phyloP scores from a whole-genome alignment of 1,140 invertebrate genomes.

The Brachystomella parvula region DNA sequence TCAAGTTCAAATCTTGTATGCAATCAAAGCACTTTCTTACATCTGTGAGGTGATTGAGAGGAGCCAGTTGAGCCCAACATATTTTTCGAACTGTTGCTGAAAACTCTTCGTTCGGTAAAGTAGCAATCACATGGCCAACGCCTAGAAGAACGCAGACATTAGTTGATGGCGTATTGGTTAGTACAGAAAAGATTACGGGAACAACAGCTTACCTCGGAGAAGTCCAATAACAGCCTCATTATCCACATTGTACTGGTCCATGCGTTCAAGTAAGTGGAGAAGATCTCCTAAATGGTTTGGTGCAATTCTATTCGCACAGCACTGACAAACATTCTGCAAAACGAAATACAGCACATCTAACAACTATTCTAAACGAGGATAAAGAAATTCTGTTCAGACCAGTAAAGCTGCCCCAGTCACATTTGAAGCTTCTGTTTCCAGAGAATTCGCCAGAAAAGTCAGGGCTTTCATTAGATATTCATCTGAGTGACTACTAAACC shows the following conservation, averaged over 20 bases:
- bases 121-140: constrained; percentile 57
- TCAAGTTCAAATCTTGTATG: no score
- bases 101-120: constrained; percentile 55
- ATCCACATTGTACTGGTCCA: constrained; percentile 70
- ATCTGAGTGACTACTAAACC: constrained; percentile 82
- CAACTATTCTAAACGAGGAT: constrained; percentile 22
- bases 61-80: constrained; percentile 65
- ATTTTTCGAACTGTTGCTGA: constrained; percentile 65
- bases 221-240: constrained; percentile 73
- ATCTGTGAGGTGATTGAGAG: constrained; percentile 50
- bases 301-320: constrained; percentile 70
- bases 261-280: constrained; percentile 66
- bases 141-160: constrained; percentile 43
- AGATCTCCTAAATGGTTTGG: constrained; percentile 65
- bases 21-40: constrained; percentile 17
- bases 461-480: constrained; percentile 51
- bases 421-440: constrained; percentile 20
- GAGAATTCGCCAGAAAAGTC: constrained; percentile 39
- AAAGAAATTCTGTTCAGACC: constrained; percentile 8
- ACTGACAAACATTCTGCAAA: constrained; percentile 52
- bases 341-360: no score
- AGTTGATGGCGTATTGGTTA: constrained; percentile 40
- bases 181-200: neutral
- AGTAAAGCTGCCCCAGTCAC: constrained; percentile 31
- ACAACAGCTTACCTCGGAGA: constrained; percentile 57